Evolutionary conservation across 2,888 invertebrate genomes (phyloP).

Genomic region (Plebejus melissa): DNA sequence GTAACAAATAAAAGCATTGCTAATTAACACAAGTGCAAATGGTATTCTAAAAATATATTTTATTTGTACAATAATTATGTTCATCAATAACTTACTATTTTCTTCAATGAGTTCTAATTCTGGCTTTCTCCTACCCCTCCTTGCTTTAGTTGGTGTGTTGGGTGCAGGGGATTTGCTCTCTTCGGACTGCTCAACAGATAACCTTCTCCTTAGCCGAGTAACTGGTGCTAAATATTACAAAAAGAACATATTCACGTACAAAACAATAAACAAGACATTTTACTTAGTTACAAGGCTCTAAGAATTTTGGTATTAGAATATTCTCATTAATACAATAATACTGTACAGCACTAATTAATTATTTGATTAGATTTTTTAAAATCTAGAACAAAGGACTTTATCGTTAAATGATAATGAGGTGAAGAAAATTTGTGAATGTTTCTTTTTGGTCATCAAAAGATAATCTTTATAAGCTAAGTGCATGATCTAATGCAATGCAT

Average conservation of each 20-base stretch:
- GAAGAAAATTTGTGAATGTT: neutral
- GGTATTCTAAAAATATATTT: no score
- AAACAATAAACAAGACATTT: no score
- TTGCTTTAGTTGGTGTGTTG: conserved; percentile 64
- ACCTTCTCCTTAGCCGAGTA: conserved; percentile 56
- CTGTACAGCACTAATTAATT: neutral
- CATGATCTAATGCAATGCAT: neutral
- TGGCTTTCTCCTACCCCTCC: conserved; percentile 58
- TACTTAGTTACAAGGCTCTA: neutral
- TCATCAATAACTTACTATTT: conserved; percentile 49
- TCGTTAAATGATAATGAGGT: no score
- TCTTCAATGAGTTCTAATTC: conserved; percentile 68
- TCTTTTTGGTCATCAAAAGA: neutral
- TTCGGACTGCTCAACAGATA: conserved; percentile 61
- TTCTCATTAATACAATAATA: neutral
- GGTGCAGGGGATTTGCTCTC: conserved; percentile 57
- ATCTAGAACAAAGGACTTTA: no score
- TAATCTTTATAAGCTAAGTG: neutral
- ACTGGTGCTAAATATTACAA: conserved; percentile 44
- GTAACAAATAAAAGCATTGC: no score
- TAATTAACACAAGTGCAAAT: no score
- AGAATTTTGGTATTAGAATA: neutral
- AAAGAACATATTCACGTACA: neutral
- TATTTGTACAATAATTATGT: neutral
- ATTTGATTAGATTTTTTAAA: no score